A percentile compares a stretch with the other conserved stretches of the same genome.
Conservation (phyloP, 2,888 invertebrate genomes). For the Caenorhabditis doughertyi region DNA sequence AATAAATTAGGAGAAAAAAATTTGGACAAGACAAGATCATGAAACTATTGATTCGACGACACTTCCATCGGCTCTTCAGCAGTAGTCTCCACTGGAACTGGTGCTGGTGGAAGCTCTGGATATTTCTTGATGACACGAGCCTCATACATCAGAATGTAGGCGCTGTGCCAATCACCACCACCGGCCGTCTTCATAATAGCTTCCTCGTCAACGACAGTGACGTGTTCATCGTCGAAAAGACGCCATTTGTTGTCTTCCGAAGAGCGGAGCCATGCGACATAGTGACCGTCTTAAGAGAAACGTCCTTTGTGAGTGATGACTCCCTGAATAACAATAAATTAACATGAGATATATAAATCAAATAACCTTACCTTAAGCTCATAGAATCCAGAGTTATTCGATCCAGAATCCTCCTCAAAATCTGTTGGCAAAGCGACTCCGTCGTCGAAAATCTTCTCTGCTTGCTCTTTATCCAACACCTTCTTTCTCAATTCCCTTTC, state of each 20-base stretch:
- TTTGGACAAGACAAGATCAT: too few species aligned
- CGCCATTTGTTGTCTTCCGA: conserved; percentile 89
- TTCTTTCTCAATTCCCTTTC: conserved; percentile 63
- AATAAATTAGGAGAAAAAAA: too few species aligned
- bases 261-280: conserved; percentile 93
- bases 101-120: conserved; percentile 56
- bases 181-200: conserved; percentile 93
- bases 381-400: conserved; percentile 99
- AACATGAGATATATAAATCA: too few species aligned
- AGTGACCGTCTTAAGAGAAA: conserved; percentile 97
- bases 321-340: conserved; percentile 85
- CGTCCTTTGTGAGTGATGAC: conserved; percentile 96
- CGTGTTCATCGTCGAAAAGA: conserved; percentile 97
- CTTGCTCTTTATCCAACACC: conserved; percentile 57
- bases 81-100: conserved; percentile 1
- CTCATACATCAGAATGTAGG: conserved; percentile 96
- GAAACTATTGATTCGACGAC: conserved; percentile 4
- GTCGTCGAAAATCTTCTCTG: conserved; percentile 66
- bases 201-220: conserved; percentile 89
- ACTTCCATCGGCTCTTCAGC: conserved; percentile 62
- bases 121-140: conserved; percentile 86
- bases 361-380: conserved; percentile 91
- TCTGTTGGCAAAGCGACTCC: conserved; percentile 74
- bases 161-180: conserved; percentile 99
- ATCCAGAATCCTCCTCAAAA: conserved; percentile 89